Percentiles rank a stretch among this genome's conserved stretches.
These are phyloP conservation scores for Cichladusa arquata DNA, from an alignment of 2,113 vertebrate species.

Conservation along the genomic window DNA sequence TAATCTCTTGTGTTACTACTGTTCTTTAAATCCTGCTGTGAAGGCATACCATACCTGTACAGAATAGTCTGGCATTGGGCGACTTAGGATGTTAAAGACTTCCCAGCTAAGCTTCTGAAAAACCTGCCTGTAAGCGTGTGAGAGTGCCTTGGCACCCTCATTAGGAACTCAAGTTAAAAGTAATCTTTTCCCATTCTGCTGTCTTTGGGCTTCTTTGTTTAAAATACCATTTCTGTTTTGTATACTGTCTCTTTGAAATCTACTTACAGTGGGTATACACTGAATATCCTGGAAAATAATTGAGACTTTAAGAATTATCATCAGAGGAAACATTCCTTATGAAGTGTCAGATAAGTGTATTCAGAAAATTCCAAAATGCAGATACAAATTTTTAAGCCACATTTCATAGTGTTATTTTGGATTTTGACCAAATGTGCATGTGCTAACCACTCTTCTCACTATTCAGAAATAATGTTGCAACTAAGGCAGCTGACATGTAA, in stretches of 20 bases:
- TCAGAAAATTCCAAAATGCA: neutral
- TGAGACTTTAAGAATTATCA: neutral
- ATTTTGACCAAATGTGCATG: neutral
- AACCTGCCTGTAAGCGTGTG: neutral
- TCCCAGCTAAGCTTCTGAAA: neutral
- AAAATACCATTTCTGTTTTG: neutral
- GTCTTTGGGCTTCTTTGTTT: neutral
- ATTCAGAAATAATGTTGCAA: neutral
- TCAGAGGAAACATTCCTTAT: neutral
- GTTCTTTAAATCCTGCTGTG: neutral
- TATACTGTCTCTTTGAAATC: neutral
- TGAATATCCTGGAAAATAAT: neutral
- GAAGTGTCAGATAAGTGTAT: neutral
- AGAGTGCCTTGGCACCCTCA: neutral
- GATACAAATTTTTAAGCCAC: neutral
- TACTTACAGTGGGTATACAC: neutral
- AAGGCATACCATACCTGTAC: rapidly evolving
- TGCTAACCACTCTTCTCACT: neutral
- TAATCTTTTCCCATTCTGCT: neutral
- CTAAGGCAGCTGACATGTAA: neutral
- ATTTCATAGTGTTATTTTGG: neutral
- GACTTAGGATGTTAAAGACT: neutral
- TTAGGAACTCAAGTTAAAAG: neutral
- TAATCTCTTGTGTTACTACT: neutral
- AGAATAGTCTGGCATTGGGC: neutral